Evolutionary conservation across 2,888 invertebrate genomes (phyloP).

Genomic region (Keiferia lycopersicella): DNA sequence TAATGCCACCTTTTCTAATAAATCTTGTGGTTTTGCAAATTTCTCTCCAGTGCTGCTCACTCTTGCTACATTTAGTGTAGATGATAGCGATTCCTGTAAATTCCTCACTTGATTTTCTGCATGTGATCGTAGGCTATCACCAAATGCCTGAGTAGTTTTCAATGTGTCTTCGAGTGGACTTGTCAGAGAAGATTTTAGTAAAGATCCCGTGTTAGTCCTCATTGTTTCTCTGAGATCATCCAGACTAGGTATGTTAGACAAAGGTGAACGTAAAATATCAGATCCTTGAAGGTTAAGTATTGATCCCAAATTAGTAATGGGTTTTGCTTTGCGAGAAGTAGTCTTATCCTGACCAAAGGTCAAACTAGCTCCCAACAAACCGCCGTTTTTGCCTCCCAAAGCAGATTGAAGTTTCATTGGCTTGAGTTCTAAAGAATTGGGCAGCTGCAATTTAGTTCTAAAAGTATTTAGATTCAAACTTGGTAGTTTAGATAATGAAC

Average conservation of each 20-base stretch:
- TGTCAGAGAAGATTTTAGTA: constrained; percentile 38
- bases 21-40: constrained; percentile 45
- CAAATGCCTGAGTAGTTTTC: constrained; percentile 32
- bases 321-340: constrained; percentile 31
- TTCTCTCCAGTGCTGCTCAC: constrained; percentile 36
- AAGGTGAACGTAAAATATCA: constrained; percentile 34
- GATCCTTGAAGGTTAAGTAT: constrained; percentile 28
- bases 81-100: constrained; percentile 49
- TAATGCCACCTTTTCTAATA: constrained; percentile 51
- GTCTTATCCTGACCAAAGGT: constrained; percentile 39
- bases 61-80: constrained; percentile 41
- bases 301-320: constrained; percentile 25
- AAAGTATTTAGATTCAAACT: constrained; percentile 48
- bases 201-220: constrained; percentile 38
- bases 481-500: constrained; percentile 36
- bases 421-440: constrained; percentile 49
- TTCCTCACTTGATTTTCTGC: constrained; percentile 52
- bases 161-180: constrained; percentile 36
- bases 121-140: constrained; percentile 45
- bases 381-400: constrained; percentile 41
- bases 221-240: constrained; percentile 40
- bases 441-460: constrained; percentile 50
- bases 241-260: constrained; percentile 40
- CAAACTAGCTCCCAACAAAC: constrained; percentile 43
- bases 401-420: constrained; percentile 49